Evolutionary conservation across 2,888 invertebrate genomes (phyloP), one percentile per base, ranked within the genome.

Genomic region (Brachynemurus nebulosus): DNA sequence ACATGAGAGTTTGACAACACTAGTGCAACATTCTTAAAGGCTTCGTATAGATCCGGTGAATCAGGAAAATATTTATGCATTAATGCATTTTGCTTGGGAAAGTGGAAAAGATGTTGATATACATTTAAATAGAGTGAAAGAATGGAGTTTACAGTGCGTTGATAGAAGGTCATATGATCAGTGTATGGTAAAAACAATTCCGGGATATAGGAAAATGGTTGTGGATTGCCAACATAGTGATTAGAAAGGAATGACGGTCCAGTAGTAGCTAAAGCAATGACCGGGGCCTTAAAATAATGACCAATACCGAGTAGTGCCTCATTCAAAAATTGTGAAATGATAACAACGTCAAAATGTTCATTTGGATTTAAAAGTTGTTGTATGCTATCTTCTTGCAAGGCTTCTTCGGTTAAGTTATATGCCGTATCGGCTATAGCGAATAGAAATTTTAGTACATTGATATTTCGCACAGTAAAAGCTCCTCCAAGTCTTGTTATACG

Each of bases 1-100:
- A 44, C 38, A 38, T 50, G 49, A 0, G 59, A 57, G 47, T 61
- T 61, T 5, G 57, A 17, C 9, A 61, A 42, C 1, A 59, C 47
- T 42, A 61, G 43, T 1, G 57, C 55, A 0, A 52, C 49, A 20
- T 53, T 52, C 16, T 45, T 45, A 8, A 51, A 19, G 12, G 52
- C 36, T n/a, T 50, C 46, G 5, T 51, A n/a, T 4, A 62, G 42
- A 34, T 52, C 45, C 1, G 55, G 55, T 2, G 51, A 51, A 36
- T 55, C 49, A 2, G 58, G 58, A 39, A 58, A 57, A 45, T 55
- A 53, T 43, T 43, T 27, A 8, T 19, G n/a, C 8, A 12, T 23
- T 4, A 43, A 2, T 4, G 3, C 18, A 2, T 43, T 14, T 33
- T 43, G 42, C 35, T 35, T 42, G 19, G 42, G 42, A 34, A 34